Conservation (phyloP, 1,140 invertebrate genomes). For the Triops cancriformis region DNA sequence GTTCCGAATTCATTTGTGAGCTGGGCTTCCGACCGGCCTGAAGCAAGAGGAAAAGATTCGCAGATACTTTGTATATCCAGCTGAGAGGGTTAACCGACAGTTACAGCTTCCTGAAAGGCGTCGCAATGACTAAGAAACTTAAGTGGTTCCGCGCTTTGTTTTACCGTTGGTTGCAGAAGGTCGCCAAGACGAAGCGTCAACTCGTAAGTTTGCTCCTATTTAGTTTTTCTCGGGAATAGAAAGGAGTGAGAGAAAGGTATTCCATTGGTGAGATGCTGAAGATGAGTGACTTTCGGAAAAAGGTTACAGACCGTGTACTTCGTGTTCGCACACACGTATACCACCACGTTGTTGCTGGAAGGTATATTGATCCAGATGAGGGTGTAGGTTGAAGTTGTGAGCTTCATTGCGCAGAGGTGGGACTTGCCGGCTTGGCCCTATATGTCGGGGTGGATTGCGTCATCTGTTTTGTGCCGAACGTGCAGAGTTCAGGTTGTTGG, state of each 20-base stretch:
- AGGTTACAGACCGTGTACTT: background rate
- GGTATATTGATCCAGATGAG: conserved; percentile 1
- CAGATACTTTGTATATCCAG: too few relatives aligned
- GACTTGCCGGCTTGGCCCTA: background rate
- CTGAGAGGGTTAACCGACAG: too few relatives aligned
- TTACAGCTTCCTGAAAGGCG: background rate
- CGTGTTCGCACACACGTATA: background rate
- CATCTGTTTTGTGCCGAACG: background rate
- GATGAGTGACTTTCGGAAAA: background rate
- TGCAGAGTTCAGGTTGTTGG: background rate
- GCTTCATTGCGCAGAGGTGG: conserved; percentile 3
- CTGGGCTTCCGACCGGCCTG: background rate
- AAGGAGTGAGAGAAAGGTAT: background rate
- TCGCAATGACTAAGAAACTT: background rate
- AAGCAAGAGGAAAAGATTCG: background rate
- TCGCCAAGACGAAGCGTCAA: background rate
- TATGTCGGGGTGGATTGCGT: background rate
- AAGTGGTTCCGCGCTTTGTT: background rate
- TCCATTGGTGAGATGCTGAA: background rate
- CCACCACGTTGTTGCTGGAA: background rate
- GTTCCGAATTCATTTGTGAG: background rate
- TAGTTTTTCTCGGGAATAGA: background rate
- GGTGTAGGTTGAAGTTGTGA: background rate
- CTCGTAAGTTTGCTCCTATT: background rate
- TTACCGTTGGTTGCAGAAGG: background rate